Percentiles rank a stretch among this genome's conserved stretches.
phyloP scores from a whole-genome alignment of 1,140 invertebrate species.

The Aphelinus atriplicis region DNA sequence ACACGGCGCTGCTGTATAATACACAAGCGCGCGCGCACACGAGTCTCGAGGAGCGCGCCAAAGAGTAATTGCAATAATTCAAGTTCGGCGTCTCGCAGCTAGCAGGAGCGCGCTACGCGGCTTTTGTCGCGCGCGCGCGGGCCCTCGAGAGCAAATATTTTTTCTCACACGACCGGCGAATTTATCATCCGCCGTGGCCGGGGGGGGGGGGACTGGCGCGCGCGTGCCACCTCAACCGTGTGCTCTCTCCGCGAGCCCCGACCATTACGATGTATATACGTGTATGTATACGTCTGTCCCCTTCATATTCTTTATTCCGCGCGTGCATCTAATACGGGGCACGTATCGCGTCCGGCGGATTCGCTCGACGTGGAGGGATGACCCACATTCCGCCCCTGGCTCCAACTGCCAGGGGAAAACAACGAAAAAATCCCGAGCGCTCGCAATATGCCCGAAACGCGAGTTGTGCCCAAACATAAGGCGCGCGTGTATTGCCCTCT shows the following conservation, averaged over 20 bases:
- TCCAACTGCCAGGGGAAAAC: too few relatives aligned
- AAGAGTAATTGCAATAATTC: conserved; percentile 25
- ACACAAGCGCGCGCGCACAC: neutral
- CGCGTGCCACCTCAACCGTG: too few relatives aligned
- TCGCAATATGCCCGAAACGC: too few relatives aligned
- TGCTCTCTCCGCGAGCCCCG: too few relatives aligned
- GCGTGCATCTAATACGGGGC: neutral
- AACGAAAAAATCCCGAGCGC: too few relatives aligned
- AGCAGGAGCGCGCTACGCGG: conserved; percentile 6
- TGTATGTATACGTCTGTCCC: neutral
- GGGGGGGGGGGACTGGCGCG: too few relatives aligned
- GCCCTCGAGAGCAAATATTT: neutral
- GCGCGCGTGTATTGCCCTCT: too few relatives aligned
- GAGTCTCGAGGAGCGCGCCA: neutral
- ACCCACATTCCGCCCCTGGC: conserved; percentile 19
- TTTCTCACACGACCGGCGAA: conserved; percentile 27
- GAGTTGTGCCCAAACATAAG: too few relatives aligned
- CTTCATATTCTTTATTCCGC: conserved; percentile 11
- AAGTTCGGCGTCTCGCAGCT: conserved; percentile 25
- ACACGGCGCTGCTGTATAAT: too few relatives aligned
- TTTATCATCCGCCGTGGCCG: conserved; percentile 21
- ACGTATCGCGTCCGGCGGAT: too few relatives aligned
- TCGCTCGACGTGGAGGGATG: conserved; percentile 8
- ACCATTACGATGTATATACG: neutral
- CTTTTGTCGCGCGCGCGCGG: conserved; percentile 12